Conservation (phyloP, 2,113 vertebrate genomes). For the Oceanodroma tethys region DNA sequence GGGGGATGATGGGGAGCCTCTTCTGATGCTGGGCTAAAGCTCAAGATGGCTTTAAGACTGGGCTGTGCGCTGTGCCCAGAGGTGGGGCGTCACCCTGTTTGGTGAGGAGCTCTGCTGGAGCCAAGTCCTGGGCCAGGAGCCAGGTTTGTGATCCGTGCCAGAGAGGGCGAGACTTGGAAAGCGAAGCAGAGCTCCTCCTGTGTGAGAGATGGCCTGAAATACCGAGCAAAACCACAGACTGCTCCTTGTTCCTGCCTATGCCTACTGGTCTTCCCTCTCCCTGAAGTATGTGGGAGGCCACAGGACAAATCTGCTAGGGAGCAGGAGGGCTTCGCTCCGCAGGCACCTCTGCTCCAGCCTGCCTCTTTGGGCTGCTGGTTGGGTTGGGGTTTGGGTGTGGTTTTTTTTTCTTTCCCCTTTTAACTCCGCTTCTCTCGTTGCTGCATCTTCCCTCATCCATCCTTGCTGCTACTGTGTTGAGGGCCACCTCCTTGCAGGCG, state of each 20-base stretch:
- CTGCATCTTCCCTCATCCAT: neutral
- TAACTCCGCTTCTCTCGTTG: neutral
- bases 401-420: neutral
- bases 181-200: slow-evolving; percentile 41
- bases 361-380: neutral
- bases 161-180: slow-evolving; percentile 57
- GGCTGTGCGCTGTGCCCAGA: neutral
- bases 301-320: neutral
- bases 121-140: slow-evolving; percentile 41
- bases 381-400: neutral
- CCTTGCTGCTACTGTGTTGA: neutral
- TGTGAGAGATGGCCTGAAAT: slow-evolving; percentile 51
- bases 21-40: neutral
- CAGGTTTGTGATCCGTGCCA: slow-evolving; percentile 37
- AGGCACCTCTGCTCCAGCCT: neutral
- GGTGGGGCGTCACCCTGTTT: slow-evolving; percentile 53
- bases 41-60: slow-evolving; percentile 14
- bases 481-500: neutral
- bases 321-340: neutral
- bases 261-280: slow-evolving; percentile 20
- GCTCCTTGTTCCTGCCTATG: slow-evolving; percentile 53
- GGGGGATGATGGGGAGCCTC: neutral
- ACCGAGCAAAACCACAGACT: slow-evolving; percentile 47
- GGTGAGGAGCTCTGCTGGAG: slow-evolving; percentile 40
- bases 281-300: neutral